Evolutionary conservation across 2,888 invertebrate species (phyloP), one percentile per base, ranked within the genome.

Genomic region (Idaea aversata): DNA sequence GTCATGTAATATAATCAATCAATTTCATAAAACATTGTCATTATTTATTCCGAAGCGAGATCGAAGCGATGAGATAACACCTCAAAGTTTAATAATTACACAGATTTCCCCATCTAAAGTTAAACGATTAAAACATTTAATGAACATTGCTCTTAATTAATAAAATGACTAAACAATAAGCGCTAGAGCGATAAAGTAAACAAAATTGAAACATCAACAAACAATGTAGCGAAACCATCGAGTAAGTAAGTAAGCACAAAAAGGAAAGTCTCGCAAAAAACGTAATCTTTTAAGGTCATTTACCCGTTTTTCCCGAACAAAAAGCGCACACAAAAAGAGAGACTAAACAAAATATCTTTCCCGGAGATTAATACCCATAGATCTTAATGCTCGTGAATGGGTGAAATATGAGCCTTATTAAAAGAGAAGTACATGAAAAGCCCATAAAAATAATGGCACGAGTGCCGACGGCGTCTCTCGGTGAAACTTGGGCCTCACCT

Each of bases 371-470:
- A 71, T 69, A 65, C 67, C 65, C 77, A 80, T 81, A 81, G 77
- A 82, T 80, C 78, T 77, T 79, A 78, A 80, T 80, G 76, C 76
- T 70, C 73, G 72, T 72, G 75, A 79, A 82, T 77, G 76, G 47
- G 74, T 79, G 80, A 83, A 80, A 81, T 79, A 82, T 75, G 77
- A 75, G 71, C 74, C 77, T 75, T 74, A 74, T 76, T 71, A 72
- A 72, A 61, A 70, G 75, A 63, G 73, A 74, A 75, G 75, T 81
- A 87, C 82, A 84, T 77, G 81, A 76, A 82, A 86, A 84, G 76
- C 70, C 80, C 76, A 81, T 84, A 83, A 84, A 84, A 77, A 74
- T 80, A 83, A 80, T 77, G 77, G 72, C 69, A 64, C 66, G 65
- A 72, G 67, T 70, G 69, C 69, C 66, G 70, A 66, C 70, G 62